A percentile compares a stretch with the other conserved stretches of the same genome.
phyloP scores from a whole-genome alignment of 2,797 vertebrate genomes.

The Alfaro cultratus region DNA sequence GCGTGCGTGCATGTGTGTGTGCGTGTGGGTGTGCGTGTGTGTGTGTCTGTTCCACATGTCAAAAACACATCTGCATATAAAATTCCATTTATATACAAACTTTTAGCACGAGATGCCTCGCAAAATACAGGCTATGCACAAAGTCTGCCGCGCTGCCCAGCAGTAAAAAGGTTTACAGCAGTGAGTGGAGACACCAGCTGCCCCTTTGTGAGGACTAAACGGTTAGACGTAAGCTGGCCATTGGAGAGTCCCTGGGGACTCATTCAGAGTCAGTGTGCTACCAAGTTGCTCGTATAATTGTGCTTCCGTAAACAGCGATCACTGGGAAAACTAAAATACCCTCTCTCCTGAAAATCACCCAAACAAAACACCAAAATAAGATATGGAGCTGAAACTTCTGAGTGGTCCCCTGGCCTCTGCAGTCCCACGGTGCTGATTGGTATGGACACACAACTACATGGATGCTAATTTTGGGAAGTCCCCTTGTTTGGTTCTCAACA shows the following conservation, averaged over 20 bases:
- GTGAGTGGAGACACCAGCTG: slow-evolving; percentile 36
- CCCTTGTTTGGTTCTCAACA: slow-evolving; percentile 6
- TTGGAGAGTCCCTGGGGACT: slow-evolving; percentile 49
- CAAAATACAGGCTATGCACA: slow-evolving; percentile 39
- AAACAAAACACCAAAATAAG: slow-evolving; percentile 69
- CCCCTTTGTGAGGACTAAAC: slow-evolving; percentile 28
- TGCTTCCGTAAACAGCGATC: slow-evolving; percentile 71
- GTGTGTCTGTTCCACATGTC: slow-evolving; percentile 42
- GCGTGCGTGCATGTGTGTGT: slow-evolving; percentile 1
- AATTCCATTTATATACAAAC: slow-evolving; percentile 24
- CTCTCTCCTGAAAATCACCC: slow-evolving; percentile 54
- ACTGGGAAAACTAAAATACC: slow-evolving; percentile 60
- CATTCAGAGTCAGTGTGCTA: slow-evolving; percentile 47
- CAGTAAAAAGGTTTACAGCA: slow-evolving; percentile 58
- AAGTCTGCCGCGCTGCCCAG: slow-evolving; percentile 37
- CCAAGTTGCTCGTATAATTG: slow-evolving; percentile 62
- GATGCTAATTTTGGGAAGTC: slow-evolving; percentile 19
- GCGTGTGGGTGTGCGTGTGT: no score
- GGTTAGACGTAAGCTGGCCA: slow-evolving; percentile 28
- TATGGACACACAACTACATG: slow-evolving; percentile 35
- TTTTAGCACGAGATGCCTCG: slow-evolving; percentile 27
- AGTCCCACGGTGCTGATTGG: slow-evolving; percentile 37
- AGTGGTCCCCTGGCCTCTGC: slow-evolving; percentile 49
- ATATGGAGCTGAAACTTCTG: slow-evolving; percentile 35
- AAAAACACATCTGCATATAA: slow-evolving; percentile 48